Conservation (phyloP, 2,888 invertebrate genomes). For the Metacarcinus magister region DNA sequence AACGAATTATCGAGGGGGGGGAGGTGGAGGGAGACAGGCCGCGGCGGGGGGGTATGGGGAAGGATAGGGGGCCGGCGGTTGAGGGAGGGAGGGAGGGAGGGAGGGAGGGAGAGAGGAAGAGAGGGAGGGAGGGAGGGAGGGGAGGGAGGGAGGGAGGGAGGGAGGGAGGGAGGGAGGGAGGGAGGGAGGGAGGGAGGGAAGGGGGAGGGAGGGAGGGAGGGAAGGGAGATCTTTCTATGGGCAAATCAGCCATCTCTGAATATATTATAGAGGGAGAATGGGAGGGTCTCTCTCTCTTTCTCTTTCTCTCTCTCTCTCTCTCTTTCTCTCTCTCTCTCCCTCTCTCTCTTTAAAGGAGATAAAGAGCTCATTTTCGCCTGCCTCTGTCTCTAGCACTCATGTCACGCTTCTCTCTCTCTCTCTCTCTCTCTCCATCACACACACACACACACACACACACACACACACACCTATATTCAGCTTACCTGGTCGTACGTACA, state of each 20-base stretch:
- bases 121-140: not conserved
- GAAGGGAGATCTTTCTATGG: not conserved
- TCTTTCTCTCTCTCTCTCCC: constrained; percentile 11
- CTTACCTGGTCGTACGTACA: not conserved
- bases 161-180: not conserved
- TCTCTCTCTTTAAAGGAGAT: constrained; percentile 48
- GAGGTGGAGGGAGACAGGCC: no score
- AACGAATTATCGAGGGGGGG: not conserved
- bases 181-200: not conserved
- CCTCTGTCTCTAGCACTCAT: not conserved
- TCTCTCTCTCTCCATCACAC: not conserved
- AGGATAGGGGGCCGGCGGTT: not conserved
- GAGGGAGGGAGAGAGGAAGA: no score
- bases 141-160: not conserved
- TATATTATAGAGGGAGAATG: not conserved
- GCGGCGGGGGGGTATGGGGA: not conserved
- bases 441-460: not conserved
- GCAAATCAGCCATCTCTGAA: constrained; percentile 3
- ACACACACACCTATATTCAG: not conserved
- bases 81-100: no score
- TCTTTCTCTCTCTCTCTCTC: constrained; percentile 34
- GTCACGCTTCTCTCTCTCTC: constrained; percentile 34
- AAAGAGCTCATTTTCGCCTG: constrained; percentile 10
- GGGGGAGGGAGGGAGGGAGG: not conserved
- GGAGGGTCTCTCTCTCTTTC: constrained; percentile 8